These are phyloP conservation scores for Podiceps cristatus DNA, from an alignment of 2,113 vertebrate genomes.

Conservation along the genomic window DNA sequence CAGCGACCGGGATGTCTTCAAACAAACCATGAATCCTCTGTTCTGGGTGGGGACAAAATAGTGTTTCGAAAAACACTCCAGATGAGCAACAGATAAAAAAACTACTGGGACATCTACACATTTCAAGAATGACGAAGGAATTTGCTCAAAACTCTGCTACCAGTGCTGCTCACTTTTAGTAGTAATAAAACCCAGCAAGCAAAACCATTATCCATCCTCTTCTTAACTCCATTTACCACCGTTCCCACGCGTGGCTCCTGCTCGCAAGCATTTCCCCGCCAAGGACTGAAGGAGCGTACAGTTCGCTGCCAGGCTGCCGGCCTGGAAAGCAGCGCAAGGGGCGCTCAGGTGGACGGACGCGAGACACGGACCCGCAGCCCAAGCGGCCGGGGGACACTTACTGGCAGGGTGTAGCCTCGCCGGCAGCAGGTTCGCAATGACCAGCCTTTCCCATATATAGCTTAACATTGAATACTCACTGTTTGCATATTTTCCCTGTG, in stretches of 20 bases:
- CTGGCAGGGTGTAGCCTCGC: neutral
- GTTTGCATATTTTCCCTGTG: neutral
- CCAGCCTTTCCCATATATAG: neutral
- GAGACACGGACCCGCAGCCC: neutral
- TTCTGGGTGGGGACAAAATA: neutral
- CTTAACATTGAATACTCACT: neutral
- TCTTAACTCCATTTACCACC: neutral
- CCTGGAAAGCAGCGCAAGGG: neutral
- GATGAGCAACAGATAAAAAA: neutral
- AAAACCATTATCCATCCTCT: neutral
- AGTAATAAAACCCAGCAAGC: neutral
- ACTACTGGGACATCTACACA: neutral
- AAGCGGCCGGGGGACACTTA: neutral
- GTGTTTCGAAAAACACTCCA: neutral
- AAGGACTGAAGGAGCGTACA: neutral
- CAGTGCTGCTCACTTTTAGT: rapidly evolving
- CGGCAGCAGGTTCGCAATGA: neutral
- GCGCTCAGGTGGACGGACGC: neutral
- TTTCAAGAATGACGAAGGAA: neutral
- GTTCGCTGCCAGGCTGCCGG: rapidly evolving
- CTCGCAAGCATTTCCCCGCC: neutral
- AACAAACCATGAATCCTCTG: rapidly evolving
- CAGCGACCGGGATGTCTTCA: rapidly evolving
- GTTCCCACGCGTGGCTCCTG: neutral
- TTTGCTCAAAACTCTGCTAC: neutral